Base-by-base conservation (phyloP, 2,888 invertebrate species). In the Mechanitis mazaeus region DNA sequence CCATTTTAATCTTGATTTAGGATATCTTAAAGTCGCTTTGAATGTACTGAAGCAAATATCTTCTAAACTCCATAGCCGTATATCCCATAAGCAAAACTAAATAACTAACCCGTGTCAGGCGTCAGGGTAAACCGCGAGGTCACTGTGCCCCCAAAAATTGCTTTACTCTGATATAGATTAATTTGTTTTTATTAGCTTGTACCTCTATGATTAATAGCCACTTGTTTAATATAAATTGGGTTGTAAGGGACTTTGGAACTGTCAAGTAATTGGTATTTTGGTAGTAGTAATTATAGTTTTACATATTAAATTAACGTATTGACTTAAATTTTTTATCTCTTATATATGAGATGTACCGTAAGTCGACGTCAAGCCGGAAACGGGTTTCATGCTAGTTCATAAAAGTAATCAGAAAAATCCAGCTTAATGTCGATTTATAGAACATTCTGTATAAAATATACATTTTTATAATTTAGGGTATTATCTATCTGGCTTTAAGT, bases 31-130 rank as follows among this genome's bases (percentile, higher is more conserved):
- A 50, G 50, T 31, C 7, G 31, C 31, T 50, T 50, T 31, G 50
- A 50, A 50, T 50, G 50, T 11, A 42, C 50, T 50, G 50, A 42
- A 50, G 50, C 50, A n/a, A 50, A 50, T 50, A 54, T 54, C 38
- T 33, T 33, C n/a, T 54, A 31, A 54, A 53, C 28, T 28, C 1
- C 12, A n/a, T 9, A 31, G 28, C 58, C 56, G 64, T 67, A 61
- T 66, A 64, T 56, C 55, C 42, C 33, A 59, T 60, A 65, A 46
- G 50, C 63, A 62, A 69, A 42, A 68, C 70, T 69, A 69, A 69
- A 68, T 69, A 68, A 69, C 59, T 54, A 56, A 63, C 63, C 70
- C 70, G 67, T 68, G 68, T 70, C 70, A 70, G 64, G 68, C 60
- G 70, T 68, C 69, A 64, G 64, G 63, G 55, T 59, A 62, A 63